These are phyloP conservation scores for Sardina pilchardus DNA, from an alignment of 2,113 vertebrate genomes.

Conservation along the genomic window DNA sequence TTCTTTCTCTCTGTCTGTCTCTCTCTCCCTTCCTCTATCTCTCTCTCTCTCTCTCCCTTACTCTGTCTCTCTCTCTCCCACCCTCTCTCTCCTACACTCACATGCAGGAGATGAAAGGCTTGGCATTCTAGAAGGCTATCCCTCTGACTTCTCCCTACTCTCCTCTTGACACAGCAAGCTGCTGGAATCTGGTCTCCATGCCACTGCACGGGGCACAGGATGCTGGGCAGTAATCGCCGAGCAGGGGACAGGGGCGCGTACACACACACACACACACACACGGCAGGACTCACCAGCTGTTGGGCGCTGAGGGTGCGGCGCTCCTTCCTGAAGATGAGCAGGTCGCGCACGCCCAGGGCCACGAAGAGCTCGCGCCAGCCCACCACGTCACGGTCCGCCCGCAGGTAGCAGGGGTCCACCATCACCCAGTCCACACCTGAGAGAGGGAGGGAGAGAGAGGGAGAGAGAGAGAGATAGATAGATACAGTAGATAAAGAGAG, in stretches of 20 bases:
- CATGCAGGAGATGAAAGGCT: neutral
- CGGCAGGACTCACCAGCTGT: conserved; percentile 64
- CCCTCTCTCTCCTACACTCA: conserved; percentile 22
- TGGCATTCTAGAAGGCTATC: neutral
- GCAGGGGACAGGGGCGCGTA: too few species aligned
- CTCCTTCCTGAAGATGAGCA: conserved; percentile 73
- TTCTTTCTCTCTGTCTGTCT: neutral
- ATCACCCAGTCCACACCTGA: conserved; percentile 74
- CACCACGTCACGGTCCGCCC: conserved; percentile 60
- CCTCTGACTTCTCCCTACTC: neutral
- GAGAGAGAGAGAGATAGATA: neutral
- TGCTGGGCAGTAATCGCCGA: too few species aligned
- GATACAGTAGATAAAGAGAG: too few species aligned
- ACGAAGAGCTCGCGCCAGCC: conserved; percentile 73
- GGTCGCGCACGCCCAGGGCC: conserved; percentile 70
- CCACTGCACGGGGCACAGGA: too few species aligned
- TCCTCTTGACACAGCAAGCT: neutral
- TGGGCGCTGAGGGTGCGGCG: conserved; percentile 53
- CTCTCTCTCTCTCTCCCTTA: neutral
- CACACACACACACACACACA: too few species aligned
- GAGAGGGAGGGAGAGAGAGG: neutral
- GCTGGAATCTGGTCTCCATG: neutral
- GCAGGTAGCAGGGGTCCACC: conserved; percentile 69
- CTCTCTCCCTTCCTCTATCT: neutral
- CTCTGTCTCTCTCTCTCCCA: neutral